Evolutionary conservation across 2,797 vertebrate genomes (phyloP), one percentile per base, ranked within the genome.

Genomic region (Mycteria americana): DNA sequence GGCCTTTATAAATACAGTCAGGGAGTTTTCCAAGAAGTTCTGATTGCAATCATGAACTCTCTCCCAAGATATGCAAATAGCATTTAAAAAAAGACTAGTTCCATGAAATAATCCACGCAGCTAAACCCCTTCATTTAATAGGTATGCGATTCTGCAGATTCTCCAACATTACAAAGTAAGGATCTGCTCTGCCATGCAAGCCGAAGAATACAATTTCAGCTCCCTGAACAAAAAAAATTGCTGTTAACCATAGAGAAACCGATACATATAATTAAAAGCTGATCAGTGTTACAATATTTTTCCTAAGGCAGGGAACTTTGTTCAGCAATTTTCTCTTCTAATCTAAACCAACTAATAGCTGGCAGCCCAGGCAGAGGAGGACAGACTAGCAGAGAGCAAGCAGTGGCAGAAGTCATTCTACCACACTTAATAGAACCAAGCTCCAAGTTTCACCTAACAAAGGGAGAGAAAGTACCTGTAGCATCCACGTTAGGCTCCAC

Each of bases 401-500:
- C 0, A 0, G 23, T 4, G 23, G 39, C 23, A 85, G 17, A 62
- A 89, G 15, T 31, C 3, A 0, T 43, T 64, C 53, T 60, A 70
- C 48, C 25, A 57, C 14, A 41, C 18, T 62, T 63, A n/a, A 63
- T 37, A 80, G 65, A 89, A 63, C 4, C 35, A 73, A 78, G 9
- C 46, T 54, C 64, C n/a, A 63, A 39, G 6, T 60, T 88, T 70
- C 67, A 48, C 23, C 27, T 45, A 72, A 18, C 21, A 39, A 75
- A 54, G 19, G 37, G 21, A 75, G 31, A 72, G 6, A 18, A 84
- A 35, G 43, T 19, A 85, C 18, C n/a, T 68, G 45, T 25, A 53
- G 24, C 0, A 0, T 28, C 17, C 59, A 51, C 0, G 0, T 2
- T 2, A 69, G 28, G n/a, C n/a, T 63, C 33, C 11, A 41, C 56